Base-by-base conservation (phyloP, 1,140 invertebrate species). In the Trinorchestia longiramus region DNA sequence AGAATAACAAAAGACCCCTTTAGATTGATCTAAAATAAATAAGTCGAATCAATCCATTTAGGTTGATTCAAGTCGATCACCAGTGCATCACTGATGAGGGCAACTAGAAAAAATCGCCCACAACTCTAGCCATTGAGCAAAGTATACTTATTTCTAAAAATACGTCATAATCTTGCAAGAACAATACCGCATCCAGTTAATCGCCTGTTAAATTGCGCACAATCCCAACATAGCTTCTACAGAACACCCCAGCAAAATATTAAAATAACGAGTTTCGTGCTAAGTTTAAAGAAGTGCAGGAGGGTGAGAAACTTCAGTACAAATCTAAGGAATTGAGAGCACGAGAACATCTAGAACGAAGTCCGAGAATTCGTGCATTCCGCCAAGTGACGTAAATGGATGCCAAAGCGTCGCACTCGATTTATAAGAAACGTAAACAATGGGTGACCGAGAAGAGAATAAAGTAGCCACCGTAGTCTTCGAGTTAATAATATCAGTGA, bases 351-450 rank as follows among this genome's bases (percentile, higher is more conserved):
- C 62, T 23, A 36, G 28, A 1, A 77, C 62, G 62, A 77, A 77
- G 62, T 77, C 28, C 62, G 28, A 77, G 62, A 77, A 77, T 77
- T 77, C 28, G 62, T 77, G 28, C 62, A 77, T 77, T 77, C 62
- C 28, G 28, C 62, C 15, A 77, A 77, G 62, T 77, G 62, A 77
- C 62, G 62, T 77, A 77, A 77, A 28, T 77, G 62, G 62, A 77
- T 28, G 62, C 62, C 62, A 77, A 77, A 77, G 62, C 8, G 62
- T 77, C 11, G 62, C 62, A 36, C 62, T 77, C 62, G 36, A 28
- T 77, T 77, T 77, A 77, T 77, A 77, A 77, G 62, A 77, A 77
- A 28, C 62, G 62, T 77, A 77, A 77, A 77, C 62, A 77, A 77
- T 23, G 62, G 62, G 1, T 28, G 11, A 77, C 11, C 28, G 62